phyloP scores from a whole-genome alignment of 2,888 invertebrate species.

The Ichneumoninae sp. region DNA sequence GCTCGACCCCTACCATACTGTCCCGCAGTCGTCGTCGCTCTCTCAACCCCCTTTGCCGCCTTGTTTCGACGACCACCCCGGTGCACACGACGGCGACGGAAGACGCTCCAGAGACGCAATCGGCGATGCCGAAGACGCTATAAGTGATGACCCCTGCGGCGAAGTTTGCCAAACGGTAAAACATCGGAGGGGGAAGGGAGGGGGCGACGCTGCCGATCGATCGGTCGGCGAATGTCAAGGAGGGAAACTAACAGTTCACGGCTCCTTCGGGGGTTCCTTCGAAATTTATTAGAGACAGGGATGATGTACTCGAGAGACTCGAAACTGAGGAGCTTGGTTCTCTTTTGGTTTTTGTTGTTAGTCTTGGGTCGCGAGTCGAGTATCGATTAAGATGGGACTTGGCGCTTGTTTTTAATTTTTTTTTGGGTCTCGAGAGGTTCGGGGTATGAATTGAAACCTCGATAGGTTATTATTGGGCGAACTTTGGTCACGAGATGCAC shows the following conservation, averaged over 20 bases:
- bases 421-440: not conserved
- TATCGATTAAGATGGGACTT: not conserved
- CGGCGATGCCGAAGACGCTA: constrained; percentile 42
- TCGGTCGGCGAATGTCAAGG: not conserved
- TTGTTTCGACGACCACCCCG: constrained; percentile 47
- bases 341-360: not conserved
- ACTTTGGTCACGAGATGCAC: not conserved
- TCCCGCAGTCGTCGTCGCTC: constrained; percentile 52
- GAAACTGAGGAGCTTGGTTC: not conserved
- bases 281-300: not conserved
- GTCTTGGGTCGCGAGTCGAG: not conserved
- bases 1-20: constrained; percentile 25
- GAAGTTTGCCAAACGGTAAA: constrained; percentile 40
- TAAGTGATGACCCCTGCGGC: constrained; percentile 31
- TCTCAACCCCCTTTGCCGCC: constrained; percentile 6
- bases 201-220: not conserved
- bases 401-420: too few species aligned
- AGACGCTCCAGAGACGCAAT: constrained; percentile 55
- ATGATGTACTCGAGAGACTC: not conserved
- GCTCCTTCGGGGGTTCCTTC: not conserved
- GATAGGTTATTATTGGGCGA: constrained; percentile 3
- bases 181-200: constrained; percentile 3
- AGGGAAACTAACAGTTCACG: constrained; percentile 5
- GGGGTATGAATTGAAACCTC: not conserved
- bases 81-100: constrained; percentile 58